These are phyloP conservation scores for Anniella stebbinsi DNA, from an alignment of 2,797 vertebrate genomes.

Conservation along the genomic window DNA sequence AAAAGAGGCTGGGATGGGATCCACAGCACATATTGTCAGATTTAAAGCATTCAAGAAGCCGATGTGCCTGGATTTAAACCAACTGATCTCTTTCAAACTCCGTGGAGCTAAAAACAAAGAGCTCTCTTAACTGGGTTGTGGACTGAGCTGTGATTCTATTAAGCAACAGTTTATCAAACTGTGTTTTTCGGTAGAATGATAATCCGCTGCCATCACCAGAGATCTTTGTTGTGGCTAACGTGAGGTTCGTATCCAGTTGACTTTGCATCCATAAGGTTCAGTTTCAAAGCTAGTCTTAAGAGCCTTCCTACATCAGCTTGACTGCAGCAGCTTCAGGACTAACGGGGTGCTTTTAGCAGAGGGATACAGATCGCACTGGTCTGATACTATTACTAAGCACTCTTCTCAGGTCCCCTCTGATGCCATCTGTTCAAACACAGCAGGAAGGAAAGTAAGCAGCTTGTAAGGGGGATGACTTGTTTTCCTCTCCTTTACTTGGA, in stretches of 20 bases:
- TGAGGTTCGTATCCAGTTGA: not conserved
- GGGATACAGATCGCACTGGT: not conserved
- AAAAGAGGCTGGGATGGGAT: not conserved
- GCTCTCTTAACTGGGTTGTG: not conserved
- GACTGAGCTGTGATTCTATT: not conserved
- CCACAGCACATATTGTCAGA: not conserved
- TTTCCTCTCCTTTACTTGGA: not conserved
- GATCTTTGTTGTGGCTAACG: rapidly evolving
- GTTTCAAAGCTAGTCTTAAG: not conserved
- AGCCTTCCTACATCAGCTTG: not conserved
- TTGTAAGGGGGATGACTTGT: not conserved
- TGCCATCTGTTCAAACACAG: constrained; percentile 22
- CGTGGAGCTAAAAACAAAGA: not conserved
- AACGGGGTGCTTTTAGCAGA: not conserved
- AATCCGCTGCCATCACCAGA: not conserved
- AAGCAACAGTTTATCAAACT: not conserved
- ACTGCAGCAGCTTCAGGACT: not conserved
- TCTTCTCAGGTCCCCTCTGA: not conserved
- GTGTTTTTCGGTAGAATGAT: not conserved
- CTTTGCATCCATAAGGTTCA: not conserved
- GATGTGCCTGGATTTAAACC: not conserved
- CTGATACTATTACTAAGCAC: not conserved
- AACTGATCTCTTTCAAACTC: not conserved
- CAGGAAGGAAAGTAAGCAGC: not conserved
- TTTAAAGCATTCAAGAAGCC: not conserved